These are phyloP conservation scores for Eupithecia vulgata DNA, from an alignment of 2,888 invertebrate species.

Conservation along the genomic window DNA sequence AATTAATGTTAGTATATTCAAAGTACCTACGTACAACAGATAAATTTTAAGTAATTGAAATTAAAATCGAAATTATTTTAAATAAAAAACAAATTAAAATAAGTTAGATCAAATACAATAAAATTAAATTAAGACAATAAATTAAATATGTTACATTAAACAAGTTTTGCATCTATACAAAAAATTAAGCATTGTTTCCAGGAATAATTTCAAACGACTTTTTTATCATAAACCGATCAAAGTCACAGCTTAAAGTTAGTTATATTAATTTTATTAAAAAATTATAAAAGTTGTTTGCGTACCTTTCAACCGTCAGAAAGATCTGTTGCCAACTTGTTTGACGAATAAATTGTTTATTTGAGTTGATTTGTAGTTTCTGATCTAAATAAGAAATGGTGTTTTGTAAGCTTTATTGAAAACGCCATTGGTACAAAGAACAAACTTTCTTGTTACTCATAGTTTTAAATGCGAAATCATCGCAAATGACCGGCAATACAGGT, in stretches of 20 bases:
- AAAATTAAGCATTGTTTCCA: neutral
- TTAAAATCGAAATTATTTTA: too few relatives aligned
- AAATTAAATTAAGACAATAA: too few relatives aligned
- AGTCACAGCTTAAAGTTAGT: neutral
- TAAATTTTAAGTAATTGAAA: too few relatives aligned
- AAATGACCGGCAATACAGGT: too few relatives aligned
- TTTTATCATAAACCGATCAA: neutral
- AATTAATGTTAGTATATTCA: too few relatives aligned
- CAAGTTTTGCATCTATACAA: neutral
- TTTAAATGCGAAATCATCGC: neutral
- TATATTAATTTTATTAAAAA: neutral
- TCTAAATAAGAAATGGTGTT: constrained; percentile 11
- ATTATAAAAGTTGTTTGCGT: neutral
- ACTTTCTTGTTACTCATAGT: neutral
- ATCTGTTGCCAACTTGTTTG: neutral
- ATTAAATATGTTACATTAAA: too few relatives aligned
- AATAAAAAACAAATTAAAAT: too few relatives aligned
- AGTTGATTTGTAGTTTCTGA: constrained; percentile 7
- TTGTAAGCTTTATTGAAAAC: neutral
- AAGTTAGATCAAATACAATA: too few relatives aligned
- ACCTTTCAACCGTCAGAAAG: neutral
- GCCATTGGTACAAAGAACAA: neutral
- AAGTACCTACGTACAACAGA: too few relatives aligned
- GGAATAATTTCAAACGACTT: neutral
- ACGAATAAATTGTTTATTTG: constrained; percentile 5